Evolutionary conservation across 2,888 invertebrate species (phyloP), one percentile per base, ranked within the genome.

Genomic region (Chymomyza caudatula): DNA sequence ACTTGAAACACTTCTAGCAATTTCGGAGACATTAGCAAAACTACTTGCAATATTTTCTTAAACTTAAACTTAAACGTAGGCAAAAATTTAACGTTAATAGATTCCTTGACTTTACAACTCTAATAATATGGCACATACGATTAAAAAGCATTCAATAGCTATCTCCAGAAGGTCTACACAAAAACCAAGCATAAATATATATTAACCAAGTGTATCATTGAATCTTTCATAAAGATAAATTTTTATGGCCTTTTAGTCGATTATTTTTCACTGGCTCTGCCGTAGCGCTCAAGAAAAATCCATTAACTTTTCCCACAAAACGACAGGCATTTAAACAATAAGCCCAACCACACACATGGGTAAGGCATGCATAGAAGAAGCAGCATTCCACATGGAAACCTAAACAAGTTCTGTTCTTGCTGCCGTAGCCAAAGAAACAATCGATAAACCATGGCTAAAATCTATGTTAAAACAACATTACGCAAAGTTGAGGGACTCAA

Each of bases 391-490:
- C 23, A 19, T 42, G 25, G 6, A 25, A 25, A 5, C 25, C 25
- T 1, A 25, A 25, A 6, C 23, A 23, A 23, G 29, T 29, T 29
- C 29, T 8, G 6, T 8, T 5, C 25, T 4, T 29, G 8, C 29
- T 53, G 0, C 25, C 53, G n/a, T 53, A n/a, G 20, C 23, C 53
- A 25, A 51, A 44, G 37, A 37, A 20, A 49, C 75, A 70, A 76
- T 84, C 85, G 77, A 79, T 83, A 80, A 69, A 63, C 53, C 65
- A 56, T 63, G 15, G 60, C 70, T 59, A 47, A 80, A 79, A 69
- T 78, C 23, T 47, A 60, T 60, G 85, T 69, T 74, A 66, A 69
- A 72, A 69, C 60, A 71, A 60, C 67, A 74, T 71, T 67, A 63
- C 20, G 66, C 54, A 37, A 69, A 15, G 5, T 23, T 29, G 29